Conservation (phyloP, 2,113 vertebrate genomes). For the Agapornis roseicollis region DNA sequence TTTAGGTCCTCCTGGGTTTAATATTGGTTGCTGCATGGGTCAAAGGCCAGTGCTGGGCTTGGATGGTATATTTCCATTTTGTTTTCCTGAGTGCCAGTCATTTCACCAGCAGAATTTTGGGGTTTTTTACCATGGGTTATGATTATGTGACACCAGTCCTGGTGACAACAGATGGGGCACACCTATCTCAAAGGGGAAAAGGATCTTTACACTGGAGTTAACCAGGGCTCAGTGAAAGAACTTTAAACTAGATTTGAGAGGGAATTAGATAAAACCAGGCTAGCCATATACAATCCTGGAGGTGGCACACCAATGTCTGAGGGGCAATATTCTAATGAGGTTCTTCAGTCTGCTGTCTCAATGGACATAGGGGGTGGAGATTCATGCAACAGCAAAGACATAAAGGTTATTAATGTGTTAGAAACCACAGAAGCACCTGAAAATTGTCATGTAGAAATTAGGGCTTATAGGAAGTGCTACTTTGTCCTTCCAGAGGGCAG, state of each 20-base stretch:
- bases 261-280: not conserved
- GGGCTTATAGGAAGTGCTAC: not conserved
- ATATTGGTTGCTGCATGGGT: not conserved
- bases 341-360: not conserved
- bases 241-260: not conserved
- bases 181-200: not conserved
- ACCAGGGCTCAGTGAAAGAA: not conserved
- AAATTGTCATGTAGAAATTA: not conserved
- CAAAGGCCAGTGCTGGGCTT: not conserved
- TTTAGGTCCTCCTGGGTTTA: not conserved
- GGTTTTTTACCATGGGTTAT: not conserved
- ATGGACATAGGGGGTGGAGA: not conserved
- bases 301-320: not conserved
- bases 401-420: not conserved
- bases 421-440: not conserved
- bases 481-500: not conserved
- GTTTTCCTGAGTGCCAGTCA: not conserved
- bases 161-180: not conserved
- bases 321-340: not conserved
- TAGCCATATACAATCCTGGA: not conserved
- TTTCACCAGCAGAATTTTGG: not conserved
- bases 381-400: not conserved
- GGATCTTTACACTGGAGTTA: not conserved
- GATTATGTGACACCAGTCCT: not conserved
- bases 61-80: not conserved